Evolutionary conservation across 2,797 vertebrate species (phyloP).

Genomic region (Chrysolophus pictus): DNA sequence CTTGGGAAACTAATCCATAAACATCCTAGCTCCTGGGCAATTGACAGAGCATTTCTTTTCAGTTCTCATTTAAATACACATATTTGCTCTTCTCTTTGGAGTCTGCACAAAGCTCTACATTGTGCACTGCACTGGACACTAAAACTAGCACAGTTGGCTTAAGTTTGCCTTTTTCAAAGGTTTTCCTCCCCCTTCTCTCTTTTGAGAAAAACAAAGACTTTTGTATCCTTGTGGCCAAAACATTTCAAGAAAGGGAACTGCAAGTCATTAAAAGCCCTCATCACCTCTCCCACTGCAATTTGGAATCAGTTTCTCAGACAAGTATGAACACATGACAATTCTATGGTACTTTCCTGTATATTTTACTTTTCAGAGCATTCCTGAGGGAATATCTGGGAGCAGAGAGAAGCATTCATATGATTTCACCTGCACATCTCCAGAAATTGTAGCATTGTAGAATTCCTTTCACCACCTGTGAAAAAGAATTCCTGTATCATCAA

Average conservation of each 20-base stretch:
- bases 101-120: constrained; percentile 19
- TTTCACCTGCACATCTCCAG: background rate
- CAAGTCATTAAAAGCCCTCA: background rate
- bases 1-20: constrained; percentile 23
- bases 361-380: background rate
- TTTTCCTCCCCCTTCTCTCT: background rate
- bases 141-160: constrained; percentile 12
- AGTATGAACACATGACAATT: background rate
- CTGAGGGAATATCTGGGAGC: background rate
- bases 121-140: background rate
- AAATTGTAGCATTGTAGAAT: background rate
- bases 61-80: background rate
- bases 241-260: background rate
- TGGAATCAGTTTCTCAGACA: background rate
- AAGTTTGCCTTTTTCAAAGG: constrained; percentile 13
- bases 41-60: constrained; percentile 10
- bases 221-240: constrained; percentile 2
- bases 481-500: background rate
- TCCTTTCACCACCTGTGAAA: background rate
- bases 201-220: constrained; percentile 24
- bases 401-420: background rate
- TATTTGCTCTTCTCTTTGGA: background rate
- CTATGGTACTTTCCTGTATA: background rate
- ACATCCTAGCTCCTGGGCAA: background rate
- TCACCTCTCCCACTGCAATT: background rate